phyloP scores from a whole-genome alignment of 2,888 invertebrate genomes.

The Fragum fragum region DNA sequence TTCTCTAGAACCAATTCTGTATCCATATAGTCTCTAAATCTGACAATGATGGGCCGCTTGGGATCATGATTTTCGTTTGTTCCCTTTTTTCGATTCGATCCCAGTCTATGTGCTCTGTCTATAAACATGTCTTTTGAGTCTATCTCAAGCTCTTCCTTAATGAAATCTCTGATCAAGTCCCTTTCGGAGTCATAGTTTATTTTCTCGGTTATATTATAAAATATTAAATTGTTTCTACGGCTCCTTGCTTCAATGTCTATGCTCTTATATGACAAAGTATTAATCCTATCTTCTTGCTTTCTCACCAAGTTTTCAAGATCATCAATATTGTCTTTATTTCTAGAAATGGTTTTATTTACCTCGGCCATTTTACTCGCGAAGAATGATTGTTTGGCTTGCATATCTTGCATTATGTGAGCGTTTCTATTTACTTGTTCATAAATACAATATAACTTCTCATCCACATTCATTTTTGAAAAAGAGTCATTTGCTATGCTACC shows the following conservation, averaged over 20 bases:
- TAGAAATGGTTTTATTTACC: neutral
- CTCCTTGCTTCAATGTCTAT: neutral
- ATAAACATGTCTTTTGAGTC: constrained; percentile 27
- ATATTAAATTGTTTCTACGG: constrained; percentile 10
- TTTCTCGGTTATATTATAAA: neutral
- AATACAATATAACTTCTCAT: no score
- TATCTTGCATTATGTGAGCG: neutral
- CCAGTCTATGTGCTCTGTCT: constrained; percentile 42
- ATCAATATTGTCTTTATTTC: no score
- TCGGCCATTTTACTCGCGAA: neutral
- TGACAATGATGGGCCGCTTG: constrained; percentile 5
- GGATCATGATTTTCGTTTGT: neutral
- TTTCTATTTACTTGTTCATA: neutral
- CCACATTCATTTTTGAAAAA: neutral
- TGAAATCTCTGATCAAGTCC: constrained; percentile 14
- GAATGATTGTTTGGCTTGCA: neutral
- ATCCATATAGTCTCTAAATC: constrained; percentile 30
- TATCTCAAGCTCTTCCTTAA: constrained; percentile 27
- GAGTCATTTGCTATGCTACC: neutral
- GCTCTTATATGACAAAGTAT: neutral
- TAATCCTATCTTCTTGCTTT: constrained; percentile 5
- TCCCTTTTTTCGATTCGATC: neutral
- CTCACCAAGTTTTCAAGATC: no score
- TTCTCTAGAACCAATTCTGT: neutral
- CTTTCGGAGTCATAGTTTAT: neutral